Evolutionary conservation across 2,888 invertebrate species (phyloP), one percentile per base, ranked within the genome.

Genomic region (Frankliniella fusca): DNA sequence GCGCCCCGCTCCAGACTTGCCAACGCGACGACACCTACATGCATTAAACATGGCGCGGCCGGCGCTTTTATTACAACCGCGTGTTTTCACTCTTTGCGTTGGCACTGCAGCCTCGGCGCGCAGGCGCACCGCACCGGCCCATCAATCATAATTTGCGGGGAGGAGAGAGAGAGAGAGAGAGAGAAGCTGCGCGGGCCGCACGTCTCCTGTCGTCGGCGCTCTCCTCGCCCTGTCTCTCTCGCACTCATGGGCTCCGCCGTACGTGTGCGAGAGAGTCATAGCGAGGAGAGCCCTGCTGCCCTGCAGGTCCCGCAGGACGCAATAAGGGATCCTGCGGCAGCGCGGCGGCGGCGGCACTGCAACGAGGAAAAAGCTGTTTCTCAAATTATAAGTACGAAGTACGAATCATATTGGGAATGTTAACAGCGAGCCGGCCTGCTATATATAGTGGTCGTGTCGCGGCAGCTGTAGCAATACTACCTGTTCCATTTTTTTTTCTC

Each of bases 341-440:
- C 12, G 70, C 27, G 70, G 27, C 70, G 27, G 12, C 70, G 23
- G 70, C 70, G 23, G 70, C 23, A 23, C 23, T 3, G 70, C 12
- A 15, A 12, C 23, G 10, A 12, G 70, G 70, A 76, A 76, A 76
- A 76, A 76, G 70, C 27, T 27, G 70, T 76, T 76, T 27, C 70
- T 76, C 27, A 76, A 76, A 76, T 76, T 76, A 76, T 76, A 76
- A 76, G 70, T 76, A 76, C 23, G 23, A 76, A 76, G 70, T 76
- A 23, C 27, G 27, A n/a, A 27, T 76, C 70, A 76, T 76, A 76
- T 27, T 10, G 23, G 70, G 70, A 76, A 76, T 76, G 70, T 23
- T 27, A 76, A 76, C 70, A 23, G 70, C 70, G 27, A 38, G 38
- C 12, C 70, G 70, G 70, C 70, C 70, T 76, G 12, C 70, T 76